Percentiles rank a stretch among this genome's conserved stretches.
These are phyloP conservation scores for Melikaiella ostensackeni DNA, from an alignment of 2,888 invertebrate species.

Conservation along the genomic window DNA sequence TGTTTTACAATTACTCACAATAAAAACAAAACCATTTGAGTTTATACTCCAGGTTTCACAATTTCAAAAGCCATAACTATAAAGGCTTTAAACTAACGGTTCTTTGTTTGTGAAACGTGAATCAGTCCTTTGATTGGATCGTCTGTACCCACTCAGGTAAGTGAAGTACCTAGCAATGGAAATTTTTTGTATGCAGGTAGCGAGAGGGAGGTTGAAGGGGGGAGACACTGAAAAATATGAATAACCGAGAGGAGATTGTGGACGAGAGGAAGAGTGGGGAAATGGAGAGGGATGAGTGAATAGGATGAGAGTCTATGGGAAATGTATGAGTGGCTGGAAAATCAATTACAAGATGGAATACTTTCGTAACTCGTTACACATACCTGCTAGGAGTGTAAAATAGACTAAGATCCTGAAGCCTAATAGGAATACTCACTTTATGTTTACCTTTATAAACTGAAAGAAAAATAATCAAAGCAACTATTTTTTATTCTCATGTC, in stretches of 20 bases:
- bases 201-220: background rate
- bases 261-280: constrained; percentile 34
- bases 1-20: background rate
- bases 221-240: constrained; percentile 12
- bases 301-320: constrained; percentile 41
- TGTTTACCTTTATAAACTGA: background rate
- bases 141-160: constrained; percentile 48
- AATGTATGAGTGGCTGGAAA: constrained; percentile 47
- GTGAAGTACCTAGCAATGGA: background rate
- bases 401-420: background rate
- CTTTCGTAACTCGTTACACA: constrained; percentile 54
- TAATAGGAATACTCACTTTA: background rate
- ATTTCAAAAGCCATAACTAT: constrained; percentile 20
- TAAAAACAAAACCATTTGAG: background rate
- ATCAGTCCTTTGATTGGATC: constrained; percentile 30
- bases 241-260: background rate
- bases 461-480: too few species aligned
- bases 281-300: constrained; percentile 30
- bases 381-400: constrained; percentile 39
- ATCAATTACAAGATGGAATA: constrained; percentile 51
- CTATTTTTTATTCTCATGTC: too few species aligned
- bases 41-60: background rate
- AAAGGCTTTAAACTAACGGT: constrained; percentile 25
- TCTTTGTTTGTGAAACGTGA: background rate
- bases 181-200: background rate